Evolutionary conservation across 2,888 invertebrate species (phyloP).

Genomic region (Dioctria linearis): DNA sequence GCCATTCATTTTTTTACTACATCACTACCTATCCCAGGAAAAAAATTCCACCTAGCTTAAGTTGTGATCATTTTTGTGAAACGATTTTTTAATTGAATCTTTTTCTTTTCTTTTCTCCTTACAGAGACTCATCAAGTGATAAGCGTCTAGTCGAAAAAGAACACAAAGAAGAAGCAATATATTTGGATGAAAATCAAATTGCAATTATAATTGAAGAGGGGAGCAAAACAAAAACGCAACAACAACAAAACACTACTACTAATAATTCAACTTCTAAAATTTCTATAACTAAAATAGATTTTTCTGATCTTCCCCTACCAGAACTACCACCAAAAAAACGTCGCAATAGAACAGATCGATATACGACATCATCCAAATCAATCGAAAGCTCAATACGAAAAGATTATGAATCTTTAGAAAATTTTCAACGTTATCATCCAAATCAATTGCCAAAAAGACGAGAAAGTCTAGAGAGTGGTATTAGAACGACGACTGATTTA

Average conservation of each 20-base stretch:
- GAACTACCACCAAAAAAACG: conserved; percentile 69
- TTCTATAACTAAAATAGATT: conserved; percentile 65
- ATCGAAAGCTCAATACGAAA: background rate
- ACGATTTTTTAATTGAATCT: too few species aligned
- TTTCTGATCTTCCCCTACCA: conserved; percentile 68
- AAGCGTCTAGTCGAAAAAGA: conserved; percentile 16
- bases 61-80: too few species aligned
- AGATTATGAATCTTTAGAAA: conserved; percentile 19
- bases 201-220: background rate
- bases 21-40: too few species aligned
- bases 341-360: conserved; percentile 64
- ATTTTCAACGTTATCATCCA: conserved; percentile 31
- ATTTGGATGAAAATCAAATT: conserved; percentile 12
- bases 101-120: background rate
- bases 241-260: background rate
- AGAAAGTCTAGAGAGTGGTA: conserved; percentile 63
- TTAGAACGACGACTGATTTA: conserved; percentile 62
- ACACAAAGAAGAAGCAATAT: conserved; percentile 36
- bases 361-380: conserved; percentile 58
- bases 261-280: background rate
- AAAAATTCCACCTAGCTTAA: too few species aligned
- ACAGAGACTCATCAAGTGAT: conserved; percentile 1
- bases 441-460: conserved; percentile 67
- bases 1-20: too few species aligned
- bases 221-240: background rate